Base-by-base conservation (phyloP, 2,797 vertebrate genomes). In the Poliocrania exsul region DNA sequence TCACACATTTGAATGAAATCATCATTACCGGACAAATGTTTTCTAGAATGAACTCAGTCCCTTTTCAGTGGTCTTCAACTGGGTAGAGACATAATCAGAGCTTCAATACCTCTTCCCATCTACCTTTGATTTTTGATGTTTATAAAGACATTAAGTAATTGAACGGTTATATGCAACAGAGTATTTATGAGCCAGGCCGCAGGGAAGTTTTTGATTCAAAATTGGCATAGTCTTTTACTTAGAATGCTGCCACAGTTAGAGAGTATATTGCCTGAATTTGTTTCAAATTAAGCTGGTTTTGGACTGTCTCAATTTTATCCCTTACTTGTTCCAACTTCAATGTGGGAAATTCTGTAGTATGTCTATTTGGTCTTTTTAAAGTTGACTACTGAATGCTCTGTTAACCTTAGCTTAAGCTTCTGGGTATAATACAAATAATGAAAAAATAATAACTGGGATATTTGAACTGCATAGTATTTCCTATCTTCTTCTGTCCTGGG, bases 181-280 rank as follows among this genome's bases (percentile, higher is more conserved):
- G 6, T 24, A 33, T 57, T 53, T 94, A 14, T 33, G 11, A 88
- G 18, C 10, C 61, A 72, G 13, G 20, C 15, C 2, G 2, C 16
- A 35, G n/a, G 16, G 9, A 72, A 75, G 2, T 20, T 69, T 47
- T 49, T 42, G 2, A 62, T 77, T 33, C 37, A 65, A 73, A 85
- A 46, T 2, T n/a, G 9, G 7, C 80, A 5, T 56, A 0, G 0
- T 67, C 3, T 75, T 90, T 83, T 87, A 10, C 17, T 77, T 64
- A 67, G 13, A 57, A 11, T 26, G 10, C 28, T 72, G 18, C 5
- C 31, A 72, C 6, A 3, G 2, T 18, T 80, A n/a, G 28, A 37
- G 40, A 85, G 3, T n/a, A 70, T 33, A 31, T 8, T 67, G 19
- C 13, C 35, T 70, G 28, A 40, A 62, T 74, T 70, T 66, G 37